phyloP scores from a whole-genome alignment of 2,888 invertebrate genomes.

The Macroteleia sp. region DNA sequence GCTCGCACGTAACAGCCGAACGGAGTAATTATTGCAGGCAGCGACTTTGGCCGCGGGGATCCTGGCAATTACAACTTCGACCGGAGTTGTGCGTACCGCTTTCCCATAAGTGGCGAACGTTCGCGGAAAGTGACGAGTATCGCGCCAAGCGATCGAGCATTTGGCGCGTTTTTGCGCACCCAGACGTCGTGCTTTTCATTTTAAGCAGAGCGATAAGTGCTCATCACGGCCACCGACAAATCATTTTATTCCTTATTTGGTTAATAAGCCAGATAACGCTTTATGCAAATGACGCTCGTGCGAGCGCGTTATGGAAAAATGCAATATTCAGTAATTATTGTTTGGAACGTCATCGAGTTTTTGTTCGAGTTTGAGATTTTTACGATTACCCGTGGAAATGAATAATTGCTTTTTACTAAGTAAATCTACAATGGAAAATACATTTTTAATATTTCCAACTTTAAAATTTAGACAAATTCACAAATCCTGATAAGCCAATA shows the following conservation, averaged over 20 bases:
- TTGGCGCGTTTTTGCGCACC: slow-evolving; percentile 48
- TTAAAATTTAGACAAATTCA: too few species aligned
- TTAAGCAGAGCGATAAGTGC: slow-evolving; percentile 3
- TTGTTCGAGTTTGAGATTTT: slow-evolving; percentile 30
- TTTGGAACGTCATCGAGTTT: slow-evolving; percentile 26
- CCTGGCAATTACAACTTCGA: slow-evolving; percentile 36
- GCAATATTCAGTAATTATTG: slow-evolving; percentile 19
- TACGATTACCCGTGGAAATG: slow-evolving; percentile 14
- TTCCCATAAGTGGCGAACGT: slow-evolving; percentile 71
- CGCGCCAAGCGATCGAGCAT: slow-evolving; percentile 46
- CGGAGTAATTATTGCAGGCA: slow-evolving; percentile 72
- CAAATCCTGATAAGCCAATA: too few species aligned
- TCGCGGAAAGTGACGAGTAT: slow-evolving; percentile 61
- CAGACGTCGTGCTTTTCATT: slow-evolving; percentile 19
- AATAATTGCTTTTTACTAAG: slow-evolving; percentile 40
- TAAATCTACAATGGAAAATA: too few species aligned
- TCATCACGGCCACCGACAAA: slow-evolving; percentile 40
- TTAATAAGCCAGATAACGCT: slow-evolving; percentile 36
- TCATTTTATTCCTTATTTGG: slow-evolving; percentile 38
- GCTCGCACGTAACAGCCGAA: slow-evolving; percentile 70
- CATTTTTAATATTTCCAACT: too few species aligned
- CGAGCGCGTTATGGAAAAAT: slow-evolving; percentile 17
- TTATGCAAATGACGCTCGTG: slow-evolving; percentile 28
- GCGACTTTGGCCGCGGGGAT: slow-evolving; percentile 36
- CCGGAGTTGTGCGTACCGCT: slow-evolving; percentile 1